Evolutionary conservation across 2,888 invertebrate genomes (phyloP), one percentile per base, ranked within the genome.

Genomic region (Drosophila histrio): DNA sequence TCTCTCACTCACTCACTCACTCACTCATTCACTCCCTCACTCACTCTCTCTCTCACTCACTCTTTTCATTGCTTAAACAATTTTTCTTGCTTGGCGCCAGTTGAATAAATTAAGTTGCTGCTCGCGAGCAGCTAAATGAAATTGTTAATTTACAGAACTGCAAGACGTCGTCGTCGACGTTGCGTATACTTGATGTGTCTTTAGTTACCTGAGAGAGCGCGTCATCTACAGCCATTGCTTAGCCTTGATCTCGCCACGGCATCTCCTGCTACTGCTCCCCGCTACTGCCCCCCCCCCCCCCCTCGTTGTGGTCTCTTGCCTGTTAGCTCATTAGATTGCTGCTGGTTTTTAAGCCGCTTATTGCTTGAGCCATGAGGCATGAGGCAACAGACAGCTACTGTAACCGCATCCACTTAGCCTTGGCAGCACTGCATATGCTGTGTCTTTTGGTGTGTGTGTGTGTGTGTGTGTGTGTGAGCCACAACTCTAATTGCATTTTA

Each of bases 71-170:
- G 62, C 72, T 61, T 68, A 66, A 66, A 54, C 66, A 82, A 85
- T 87, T 80, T 82, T 87, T 84, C 85, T 77, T 62, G 61, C 67
- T 76, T 50, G 50, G 64, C 79, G 72, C 52, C 68, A 77, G 69
- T 70, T 79, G 87, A 87, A 82, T 82, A 82, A 84, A 85, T 87
- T 85, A 84, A 81, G 85, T 57, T 70, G 71, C 72, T 56, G 71
- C 72, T 56, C 36, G 56, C 53, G 59, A 62, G 68, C 78, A 56
- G 71, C 82, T 76, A 73, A 87, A 87, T 82, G 67, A 82, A 87
- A 82, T 87, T 87, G 87, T 78, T 85, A 75, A 82, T 85, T 73
- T 67, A 64, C 65, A 57, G 62, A 61, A 66, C 56, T 68, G 87
- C 63, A 70, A 49, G 32, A 39, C 43, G 22, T 13, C 28, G 32